phyloP scores from a whole-genome alignment of 2,888 invertebrate species.

The Sycophila texana region DNA sequence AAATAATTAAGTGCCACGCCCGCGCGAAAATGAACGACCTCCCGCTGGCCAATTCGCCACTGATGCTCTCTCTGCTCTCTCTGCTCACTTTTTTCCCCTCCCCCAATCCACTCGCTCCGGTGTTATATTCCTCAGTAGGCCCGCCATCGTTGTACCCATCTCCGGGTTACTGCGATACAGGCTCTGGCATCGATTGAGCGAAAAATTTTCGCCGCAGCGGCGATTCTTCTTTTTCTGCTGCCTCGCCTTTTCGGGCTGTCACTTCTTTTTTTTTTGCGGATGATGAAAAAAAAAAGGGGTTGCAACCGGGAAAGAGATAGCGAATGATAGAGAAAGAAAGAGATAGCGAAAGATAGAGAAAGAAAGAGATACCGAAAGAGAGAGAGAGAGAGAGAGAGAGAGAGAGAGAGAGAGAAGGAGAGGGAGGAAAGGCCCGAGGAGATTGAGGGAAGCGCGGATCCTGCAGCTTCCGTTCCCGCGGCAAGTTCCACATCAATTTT shows the following conservation, averaged over 20 bases:
- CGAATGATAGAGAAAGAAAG: background rate
- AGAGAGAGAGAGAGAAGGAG: background rate
- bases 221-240: too few species aligned
- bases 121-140: too few species aligned
- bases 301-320: background rate
- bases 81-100: too few species aligned
- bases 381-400: background rate
- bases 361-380: background rate
- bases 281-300: too few species aligned
- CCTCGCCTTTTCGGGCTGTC: too few species aligned
- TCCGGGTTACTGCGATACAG: too few species aligned
- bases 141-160: too few species aligned
- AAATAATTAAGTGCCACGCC: slow-evolving; percentile 36
- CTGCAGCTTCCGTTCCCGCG: background rate
- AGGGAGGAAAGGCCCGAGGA: background rate
- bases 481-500: slow-evolving; percentile 38
- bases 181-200: background rate
- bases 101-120: too few species aligned
- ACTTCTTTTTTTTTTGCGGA: too few species aligned
- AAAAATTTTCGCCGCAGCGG: slow-evolving; percentile 1
- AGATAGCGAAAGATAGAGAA: too few species aligned
- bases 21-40: slow-evolving; percentile 24
- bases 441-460: background rate
- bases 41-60: slow-evolving; percentile 2
- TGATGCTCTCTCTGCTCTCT: background rate